Evolutionary conservation across 2,888 invertebrate species (phyloP).

Genomic region (Spatulosminthurus flaviceps): DNA sequence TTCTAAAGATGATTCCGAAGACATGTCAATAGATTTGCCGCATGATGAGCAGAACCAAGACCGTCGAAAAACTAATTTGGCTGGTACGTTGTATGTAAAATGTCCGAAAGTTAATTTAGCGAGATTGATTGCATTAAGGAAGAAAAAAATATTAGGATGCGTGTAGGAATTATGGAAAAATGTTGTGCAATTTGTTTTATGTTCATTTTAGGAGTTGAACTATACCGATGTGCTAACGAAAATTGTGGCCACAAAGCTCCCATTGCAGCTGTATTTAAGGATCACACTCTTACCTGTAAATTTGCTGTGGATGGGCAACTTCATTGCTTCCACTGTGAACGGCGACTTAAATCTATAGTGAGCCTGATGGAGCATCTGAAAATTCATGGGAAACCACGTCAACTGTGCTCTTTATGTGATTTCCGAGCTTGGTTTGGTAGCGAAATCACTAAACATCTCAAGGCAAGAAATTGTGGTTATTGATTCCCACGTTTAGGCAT

Average conservation of each 20-base stretch:
- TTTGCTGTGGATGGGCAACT: slow-evolving; percentile 64
- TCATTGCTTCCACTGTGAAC: slow-evolving; percentile 70
- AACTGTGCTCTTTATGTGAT: slow-evolving; percentile 72
- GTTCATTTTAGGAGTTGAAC: slow-evolving; percentile 64
- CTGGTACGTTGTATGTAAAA: slow-evolving; percentile 38
- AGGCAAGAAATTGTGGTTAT: slow-evolving; percentile 47
- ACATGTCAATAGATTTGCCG: neutral
- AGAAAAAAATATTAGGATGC: too few species aligned
- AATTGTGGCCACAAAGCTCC: slow-evolving; percentile 67
- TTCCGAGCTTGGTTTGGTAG: slow-evolving; percentile 63
- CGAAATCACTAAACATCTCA: slow-evolving; percentile 60
- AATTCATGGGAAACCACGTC: slow-evolving; percentile 71
- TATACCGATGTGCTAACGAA: slow-evolving; percentile 70
- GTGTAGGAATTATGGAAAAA: too few species aligned
- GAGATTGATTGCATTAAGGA: too few species aligned
- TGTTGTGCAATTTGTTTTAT: too few species aligned
- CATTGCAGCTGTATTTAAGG: slow-evolving; percentile 66
- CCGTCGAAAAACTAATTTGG: slow-evolving; percentile 53
- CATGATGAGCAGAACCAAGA: slow-evolving; percentile 28
- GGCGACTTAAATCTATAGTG: slow-evolving; percentile 66
- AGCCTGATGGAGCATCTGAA: slow-evolving; percentile 72
- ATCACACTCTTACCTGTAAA: slow-evolving; percentile 66
- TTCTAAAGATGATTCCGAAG: slow-evolving; percentile 21
- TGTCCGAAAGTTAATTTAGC: too few species aligned
- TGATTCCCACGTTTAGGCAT: neutral